A percentile compares a stretch with the other conserved stretches of the same genome.
Conservation (phyloP, 2,797 vertebrate genomes). For the Podarcis lilfordi region DNA sequence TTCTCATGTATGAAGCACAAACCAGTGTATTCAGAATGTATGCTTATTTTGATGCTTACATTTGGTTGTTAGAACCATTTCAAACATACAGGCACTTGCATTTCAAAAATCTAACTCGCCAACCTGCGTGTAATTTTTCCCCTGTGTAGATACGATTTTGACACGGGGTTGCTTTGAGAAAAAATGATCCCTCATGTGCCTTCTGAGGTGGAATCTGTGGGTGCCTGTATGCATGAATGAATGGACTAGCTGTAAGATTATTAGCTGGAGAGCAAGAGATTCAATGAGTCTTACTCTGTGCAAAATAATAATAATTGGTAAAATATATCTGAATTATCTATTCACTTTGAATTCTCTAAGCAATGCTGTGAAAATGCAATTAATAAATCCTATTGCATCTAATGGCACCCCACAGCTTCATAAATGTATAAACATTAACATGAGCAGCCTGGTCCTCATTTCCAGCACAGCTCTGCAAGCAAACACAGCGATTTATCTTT, state of each 20-base stretch:
- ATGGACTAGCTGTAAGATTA: neutral
- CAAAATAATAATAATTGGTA: constrained; percentile 56
- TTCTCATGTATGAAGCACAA: constrained; percentile 33
- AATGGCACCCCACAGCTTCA: constrained; percentile 52
- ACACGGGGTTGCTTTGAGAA: neutral
- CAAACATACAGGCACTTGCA: neutral
- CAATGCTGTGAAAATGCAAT: constrained; percentile 67
- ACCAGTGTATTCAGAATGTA: neutral
- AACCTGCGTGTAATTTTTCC: neutral
- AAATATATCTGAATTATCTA: constrained; percentile 55
- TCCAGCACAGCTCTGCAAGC: constrained; percentile 61
- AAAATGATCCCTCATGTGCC: neutral
- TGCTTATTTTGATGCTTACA: constrained; percentile 38
- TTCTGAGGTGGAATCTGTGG: neutral
- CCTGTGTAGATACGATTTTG: neutral
- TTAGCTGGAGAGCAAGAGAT: constrained; percentile 44
- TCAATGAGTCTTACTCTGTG: constrained; percentile 48
- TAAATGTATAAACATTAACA: constrained; percentile 15
- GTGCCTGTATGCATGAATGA: neutral
- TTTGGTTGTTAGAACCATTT: constrained; percentile 18
- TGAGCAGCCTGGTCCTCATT: constrained; percentile 45
- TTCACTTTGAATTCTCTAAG: constrained; percentile 50
- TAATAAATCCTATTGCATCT: constrained; percentile 69
- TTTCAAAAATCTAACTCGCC: neutral
- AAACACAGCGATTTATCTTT: constrained; percentile 67